phyloP scores from a whole-genome alignment of 2,113 vertebrate species.

The Platysternon megacephalum region DNA sequence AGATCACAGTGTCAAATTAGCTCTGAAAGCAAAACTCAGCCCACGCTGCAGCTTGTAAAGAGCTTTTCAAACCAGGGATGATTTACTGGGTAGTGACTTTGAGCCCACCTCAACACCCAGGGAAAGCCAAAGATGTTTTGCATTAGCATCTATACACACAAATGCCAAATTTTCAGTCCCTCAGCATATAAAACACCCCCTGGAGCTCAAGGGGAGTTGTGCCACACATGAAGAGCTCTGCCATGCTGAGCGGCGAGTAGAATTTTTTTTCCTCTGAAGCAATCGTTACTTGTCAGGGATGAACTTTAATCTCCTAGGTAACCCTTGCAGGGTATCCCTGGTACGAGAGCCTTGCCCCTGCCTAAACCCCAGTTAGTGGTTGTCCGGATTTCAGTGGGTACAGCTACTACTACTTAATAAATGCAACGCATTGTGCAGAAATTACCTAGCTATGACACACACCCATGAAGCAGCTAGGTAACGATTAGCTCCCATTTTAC shows the following conservation, averaged over 20 bases:
- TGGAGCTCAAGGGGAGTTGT: background rate
- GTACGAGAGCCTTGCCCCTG: background rate
- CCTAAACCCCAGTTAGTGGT: no score
- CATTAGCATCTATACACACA: background rate
- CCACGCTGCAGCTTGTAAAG: background rate
- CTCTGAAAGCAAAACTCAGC: background rate
- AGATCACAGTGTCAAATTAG: background rate
- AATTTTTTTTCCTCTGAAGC: background rate
- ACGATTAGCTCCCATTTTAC: background rate
- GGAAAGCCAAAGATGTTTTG: background rate
- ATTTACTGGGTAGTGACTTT: background rate
- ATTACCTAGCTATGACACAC: background rate
- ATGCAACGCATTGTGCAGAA: background rate
- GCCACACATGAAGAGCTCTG: background rate
- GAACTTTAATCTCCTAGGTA: background rate
- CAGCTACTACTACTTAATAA: no score
- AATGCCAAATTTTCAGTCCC: accelerated
- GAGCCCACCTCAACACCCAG: background rate
- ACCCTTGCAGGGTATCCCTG: background rate
- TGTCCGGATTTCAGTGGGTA: background rate
- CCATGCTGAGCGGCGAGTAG: no score
- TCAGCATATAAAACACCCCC: accelerated
- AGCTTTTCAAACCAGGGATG: background rate
- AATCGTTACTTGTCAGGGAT: background rate
- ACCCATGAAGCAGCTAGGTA: background rate